phyloP scores from a whole-genome alignment of 1,140 invertebrate genomes.

The Pogonomyrmex californicus region DNA sequence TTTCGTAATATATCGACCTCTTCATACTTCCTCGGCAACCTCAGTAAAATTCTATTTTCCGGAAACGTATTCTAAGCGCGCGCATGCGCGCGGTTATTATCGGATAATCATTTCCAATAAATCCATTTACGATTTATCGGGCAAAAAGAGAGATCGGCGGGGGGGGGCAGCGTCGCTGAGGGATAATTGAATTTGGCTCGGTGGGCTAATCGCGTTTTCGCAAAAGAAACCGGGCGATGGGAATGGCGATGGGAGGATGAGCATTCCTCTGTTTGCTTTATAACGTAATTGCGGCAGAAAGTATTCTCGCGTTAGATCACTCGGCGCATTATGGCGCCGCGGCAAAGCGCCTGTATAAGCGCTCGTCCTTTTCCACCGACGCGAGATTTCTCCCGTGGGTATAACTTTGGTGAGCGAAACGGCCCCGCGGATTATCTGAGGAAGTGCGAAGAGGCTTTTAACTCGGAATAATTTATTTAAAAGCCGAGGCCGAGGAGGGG shows the following conservation, averaged over 20 bases:
- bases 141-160: not conserved
- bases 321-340: conserved; percentile 23
- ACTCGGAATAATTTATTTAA: conserved; percentile 79
- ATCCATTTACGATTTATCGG: conserved; percentile 29
- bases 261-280: conserved; percentile 41
- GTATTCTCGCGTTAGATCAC: conserved; percentile 46
- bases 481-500: conserved; percentile 58
- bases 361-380: conserved; percentile 42
- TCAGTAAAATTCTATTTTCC: not conserved
- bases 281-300: conserved; percentile 51
- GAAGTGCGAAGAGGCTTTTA: conserved; percentile 80
- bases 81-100: conserved; percentile 1
- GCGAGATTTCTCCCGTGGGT: conserved; percentile 60
- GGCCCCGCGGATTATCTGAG: conserved; percentile 74
- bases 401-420: conserved; percentile 66
- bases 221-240: conserved; percentile 13
- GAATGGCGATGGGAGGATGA: not conserved
- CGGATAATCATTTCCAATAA: conserved; percentile 4
- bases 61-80: not conserved
- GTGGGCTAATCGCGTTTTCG: conserved; percentile 31
- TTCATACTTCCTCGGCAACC: not conserved
- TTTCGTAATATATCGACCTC: not conserved
- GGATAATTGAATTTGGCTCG: conserved; percentile 52
- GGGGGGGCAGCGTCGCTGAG: not conserved
- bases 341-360: not conserved